Evolutionary conservation across 2,888 invertebrate genomes (phyloP), one percentile per base, ranked within the genome.

Genomic region (Stenotaenia linearis): DNA sequence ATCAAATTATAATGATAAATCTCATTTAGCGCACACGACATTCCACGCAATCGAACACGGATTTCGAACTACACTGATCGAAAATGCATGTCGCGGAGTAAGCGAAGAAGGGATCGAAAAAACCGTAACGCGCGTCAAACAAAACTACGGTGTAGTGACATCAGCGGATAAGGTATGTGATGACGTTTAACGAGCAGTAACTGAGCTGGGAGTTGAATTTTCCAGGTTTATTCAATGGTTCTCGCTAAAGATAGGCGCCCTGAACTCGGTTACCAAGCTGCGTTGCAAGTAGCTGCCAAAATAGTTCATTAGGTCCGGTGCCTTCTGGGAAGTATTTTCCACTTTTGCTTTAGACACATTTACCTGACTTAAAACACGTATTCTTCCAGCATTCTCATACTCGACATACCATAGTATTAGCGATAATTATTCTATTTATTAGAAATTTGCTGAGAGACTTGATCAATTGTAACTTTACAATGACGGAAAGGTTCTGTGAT

Each of bases 71-170:
- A 90, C 95, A 77, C 87, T 97, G 35, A 90, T 97, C 10, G 96
- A 97, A 83, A 96, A 97, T 87, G 96, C 96, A 82, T 92, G 93
- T 83, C 90, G 96, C 76, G 97, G 97, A 1, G 95, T 97, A 0
- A 92, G 93, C 86, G 87, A 93, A 32, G 90, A 91, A 23, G 95
- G 94, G 85, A 97, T 97, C 80, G 92, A 93, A 85, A 90, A 90
- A 84, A 95, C 94, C 69, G 94, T 93, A 86, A 89, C 91, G 79
- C 91, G 91, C 81, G 91, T 96, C 21, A 88, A 91, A 78, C 90
- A 89, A 80, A 92, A 91, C 84, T 91, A 93, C 84, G 96, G 94
- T 0, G 92, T 95, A 77, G 92, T 96, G 83, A 91, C 94, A 28
- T 90, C 91, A 84, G 92, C 95, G 0, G 90, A 91, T 82, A 89